Evolutionary conservation across 2,888 invertebrate species (phyloP), one percentile per base, ranked within the genome.

Genomic region (Hirtodrosophila confusa): DNA sequence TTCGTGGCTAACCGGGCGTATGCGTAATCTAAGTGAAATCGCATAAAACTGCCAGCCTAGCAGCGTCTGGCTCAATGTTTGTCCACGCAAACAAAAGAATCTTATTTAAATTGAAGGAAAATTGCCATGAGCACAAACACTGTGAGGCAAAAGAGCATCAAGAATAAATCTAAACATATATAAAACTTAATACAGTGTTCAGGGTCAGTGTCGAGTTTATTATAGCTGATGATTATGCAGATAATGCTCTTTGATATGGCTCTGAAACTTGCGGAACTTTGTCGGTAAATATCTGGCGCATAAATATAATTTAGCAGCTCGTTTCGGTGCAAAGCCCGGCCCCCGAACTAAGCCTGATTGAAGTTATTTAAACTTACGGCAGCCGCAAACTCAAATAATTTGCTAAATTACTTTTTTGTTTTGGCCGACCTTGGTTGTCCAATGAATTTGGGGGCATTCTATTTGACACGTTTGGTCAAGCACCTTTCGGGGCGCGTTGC

Each of bases 361-460:
- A 82, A 87, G 75, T 87, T 80, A 75, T 85, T 82, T 75, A 85
- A 86, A 86, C 82, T 84, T 85, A 75, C 66, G 70, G 66, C 73
- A 77, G 76, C 80, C 79, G 67, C 88, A 77, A 79, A 83, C 80
- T 86, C 80, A 74, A 85, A 85, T 84, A 80, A 88, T 88, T 85
- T 84, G 80, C 50, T 55, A 85, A 88, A 85, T 88, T 86, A 80
- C 88, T 84, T 88, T 82, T 84, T 65, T 70, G 49, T 76, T 78
- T 73, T 31, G 51, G 6, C 3, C 55, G 85, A 78, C 87, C 80
- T 80, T 80, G 86, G 53, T 51, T 40, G 27, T 36, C 4, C n/a
- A 35, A 58, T 29, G 39, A 44, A 50, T 39, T 24, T 41, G 64
- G 57, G 40, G 35, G 51, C 48, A 53, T 60, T 65, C 53, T 50